Percentiles rank a stretch among this genome's conserved stretches.
These are phyloP conservation scores for Ptilodon capucinus DNA, from an alignment of 2,888 invertebrate species.

Conservation along the genomic window DNA sequence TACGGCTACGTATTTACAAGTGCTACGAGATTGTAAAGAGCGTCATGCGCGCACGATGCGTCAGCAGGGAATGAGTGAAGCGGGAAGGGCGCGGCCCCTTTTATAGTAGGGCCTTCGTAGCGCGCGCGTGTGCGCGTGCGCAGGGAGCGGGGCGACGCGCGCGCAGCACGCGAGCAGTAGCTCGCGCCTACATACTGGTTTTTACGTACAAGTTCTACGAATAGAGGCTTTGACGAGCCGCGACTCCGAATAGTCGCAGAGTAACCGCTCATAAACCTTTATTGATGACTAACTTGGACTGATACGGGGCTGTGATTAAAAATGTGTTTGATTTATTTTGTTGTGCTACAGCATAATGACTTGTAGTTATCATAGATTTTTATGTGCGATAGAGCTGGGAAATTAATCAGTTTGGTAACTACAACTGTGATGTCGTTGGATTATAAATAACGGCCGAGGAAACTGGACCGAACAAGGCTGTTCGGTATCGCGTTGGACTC, in stretches of 20 bases:
- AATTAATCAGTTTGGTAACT: slow-evolving; percentile 18
- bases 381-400: slow-evolving; percentile 12
- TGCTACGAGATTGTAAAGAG: slow-evolving; percentile 43
- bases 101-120: slow-evolving; percentile 57
- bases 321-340: slow-evolving; percentile 25
- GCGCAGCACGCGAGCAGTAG: slow-evolving; percentile 72
- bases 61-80: slow-evolving; percentile 74
- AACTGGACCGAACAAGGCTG: slow-evolving; percentile 13
- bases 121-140: slow-evolving; percentile 48
- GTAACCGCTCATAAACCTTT: slow-evolving; percentile 43
- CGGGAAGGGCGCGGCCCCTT: slow-evolving; percentile 71
- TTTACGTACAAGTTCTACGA: slow-evolving; percentile 73
- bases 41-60: slow-evolving; percentile 67
- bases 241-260: slow-evolving; percentile 53
- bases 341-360: slow-evolving; percentile 21
- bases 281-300: slow-evolving; percentile 49
- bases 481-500: slow-evolving; percentile 6
- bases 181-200: slow-evolving; percentile 74
- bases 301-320: slow-evolving; percentile 26
- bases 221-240: slow-evolving; percentile 75
- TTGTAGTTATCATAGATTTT: slow-evolving; percentile 19
- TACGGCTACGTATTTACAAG: slow-evolving; percentile 76
- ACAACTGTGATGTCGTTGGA: slow-evolving; percentile 8
- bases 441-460: slow-evolving; percentile 12
- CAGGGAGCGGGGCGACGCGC: slow-evolving; percentile 57